These are phyloP conservation scores for Ciconia maguari DNA, from an alignment of 2,113 vertebrate species.

Conservation along the genomic window DNA sequence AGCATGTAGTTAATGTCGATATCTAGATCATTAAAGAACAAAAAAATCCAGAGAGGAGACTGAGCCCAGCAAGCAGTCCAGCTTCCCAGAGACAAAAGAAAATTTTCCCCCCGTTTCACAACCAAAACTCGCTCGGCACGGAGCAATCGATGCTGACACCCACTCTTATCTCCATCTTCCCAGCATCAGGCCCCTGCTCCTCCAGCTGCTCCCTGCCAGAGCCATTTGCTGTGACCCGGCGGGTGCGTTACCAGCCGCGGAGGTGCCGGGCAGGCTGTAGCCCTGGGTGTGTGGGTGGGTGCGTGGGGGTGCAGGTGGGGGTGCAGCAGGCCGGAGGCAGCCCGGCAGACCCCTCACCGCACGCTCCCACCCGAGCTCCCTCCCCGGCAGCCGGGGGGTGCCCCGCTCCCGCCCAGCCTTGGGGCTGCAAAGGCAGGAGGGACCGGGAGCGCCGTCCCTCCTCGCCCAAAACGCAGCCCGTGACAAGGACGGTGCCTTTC, in stretches of 20 bases:
- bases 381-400: not conserved
- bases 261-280: not conserved
- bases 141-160: not conserved
- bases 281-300: fast-evolving
- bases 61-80: not conserved
- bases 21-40: not conserved
- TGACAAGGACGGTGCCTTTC: not conserved
- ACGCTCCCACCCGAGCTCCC: not conserved
- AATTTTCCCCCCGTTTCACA: not conserved
- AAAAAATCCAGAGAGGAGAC: not conserved
- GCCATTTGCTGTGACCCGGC: fast-evolving
- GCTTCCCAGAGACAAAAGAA: conserved; percentile 4
- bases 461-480: not conserved
- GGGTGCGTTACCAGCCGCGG: fast-evolving
- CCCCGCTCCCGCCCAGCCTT: not conserved
- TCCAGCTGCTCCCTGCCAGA: not conserved
- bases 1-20: fast-evolving
- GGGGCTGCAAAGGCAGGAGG: not conserved
- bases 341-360: too few relatives aligned
- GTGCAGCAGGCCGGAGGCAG: not conserved
- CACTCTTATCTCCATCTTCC: not conserved
- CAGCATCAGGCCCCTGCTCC: not conserved
- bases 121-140: not conserved
- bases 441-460: not conserved
- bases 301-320: not conserved